A percentile compares a stretch with the other conserved stretches of the same genome.
These are phyloP conservation scores for Etia nguti DNA, from an alignment of 2,113 vertebrate species.

Conservation along the genomic window DNA sequence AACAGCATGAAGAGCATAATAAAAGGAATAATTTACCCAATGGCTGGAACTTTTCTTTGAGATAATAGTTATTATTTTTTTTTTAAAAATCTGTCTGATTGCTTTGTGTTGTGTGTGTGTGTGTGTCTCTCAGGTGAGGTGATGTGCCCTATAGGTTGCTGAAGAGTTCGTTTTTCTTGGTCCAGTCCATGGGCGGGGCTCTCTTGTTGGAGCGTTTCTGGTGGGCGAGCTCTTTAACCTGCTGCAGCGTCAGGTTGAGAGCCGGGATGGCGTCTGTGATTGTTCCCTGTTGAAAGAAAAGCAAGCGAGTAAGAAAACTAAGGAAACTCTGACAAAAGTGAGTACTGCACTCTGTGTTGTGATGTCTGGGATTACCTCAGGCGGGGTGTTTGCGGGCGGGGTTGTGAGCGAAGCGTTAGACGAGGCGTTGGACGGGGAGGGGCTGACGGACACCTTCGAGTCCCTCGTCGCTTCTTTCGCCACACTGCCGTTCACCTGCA, in stretches of 20 bases:
- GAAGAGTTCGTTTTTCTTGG: slow-evolving; percentile 98
- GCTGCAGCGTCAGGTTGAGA: slow-evolving; percentile 84
- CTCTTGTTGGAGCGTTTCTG: slow-evolving; percentile 92
- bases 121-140: not conserved
- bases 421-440: slow-evolving; percentile 68
- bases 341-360: not conserved
- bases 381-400: slow-evolving; percentile 40
- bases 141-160: slow-evolving; percentile 83
- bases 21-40: slow-evolving; percentile 38
- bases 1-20: slow-evolving; percentile 42
- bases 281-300: slow-evolving; percentile 14
- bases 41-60: not conserved
- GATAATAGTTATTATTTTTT: not conserved
- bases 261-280: slow-evolving; percentile 72
- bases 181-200: slow-evolving; percentile 98
- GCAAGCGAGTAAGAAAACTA: not conserved
- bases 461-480: slow-evolving; percentile 47
- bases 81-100: not conserved
- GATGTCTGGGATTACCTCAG: slow-evolving; percentile 50
- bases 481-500: slow-evolving; percentile 60
- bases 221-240: slow-evolving; percentile 90
- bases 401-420: slow-evolving; percentile 68
- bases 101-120: not conserved
- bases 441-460: slow-evolving; percentile 61
- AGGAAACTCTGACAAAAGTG: not conserved